Base-by-base conservation (phyloP, 1,140 invertebrate species). In the Meloidogyne exigua region DNA sequence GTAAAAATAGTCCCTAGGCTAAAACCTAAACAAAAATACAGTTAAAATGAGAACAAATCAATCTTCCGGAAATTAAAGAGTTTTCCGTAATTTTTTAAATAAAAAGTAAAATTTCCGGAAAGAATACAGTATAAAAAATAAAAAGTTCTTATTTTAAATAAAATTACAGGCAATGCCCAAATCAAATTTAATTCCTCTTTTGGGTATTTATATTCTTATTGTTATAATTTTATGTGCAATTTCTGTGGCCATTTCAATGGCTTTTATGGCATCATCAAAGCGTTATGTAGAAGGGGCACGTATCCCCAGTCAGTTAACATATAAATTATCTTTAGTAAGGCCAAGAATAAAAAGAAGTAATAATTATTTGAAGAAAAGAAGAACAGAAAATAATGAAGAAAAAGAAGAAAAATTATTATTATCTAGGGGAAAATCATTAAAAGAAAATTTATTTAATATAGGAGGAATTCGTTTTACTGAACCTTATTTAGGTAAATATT, bases 101-200 rank as follows among this genome's bases (percentile, higher is more conserved):
- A n/a, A n/a, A n/a, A n/a, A n/a, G n/a, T n/a, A n/a, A n/a, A n/a
- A n/a, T n/a, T n/a, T n/a, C n/a, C n/a, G n/a, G n/a, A n/a, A n/a
- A n/a, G n/a, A n/a, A n/a, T n/a, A n/a, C n/a, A n/a, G n/a, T n/a
- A n/a, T n/a, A n/a, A n/a, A n/a, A n/a, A n/a, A n/a, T n/a, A n/a
- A n/a, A n/a, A n/a, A n/a, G n/a, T n/a, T n/a, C n/a, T n/a, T n/a
- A n/a, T n/a, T n/a, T n/a, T n/a, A n/a, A n/a, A n/a, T n/a, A n/a
- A 57, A n/a, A n/a, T 57, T 57, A 4, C n/a, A 57, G 49, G 80
- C 84, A 15, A 85, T 85, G 84, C 84, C 84, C 7, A 87, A 87
- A 75, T 79, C 76, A 62, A 86, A 85, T 71, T 87, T 85, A 1
- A 85, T 85, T 62, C 85, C 85, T 21, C 72, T 85, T 21, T 68